Percentiles rank a stretch among this genome's conserved stretches.
Evolutionary conservation across 2,797 vertebrate species (phyloP).

Genomic region (Picus viridis): DNA sequence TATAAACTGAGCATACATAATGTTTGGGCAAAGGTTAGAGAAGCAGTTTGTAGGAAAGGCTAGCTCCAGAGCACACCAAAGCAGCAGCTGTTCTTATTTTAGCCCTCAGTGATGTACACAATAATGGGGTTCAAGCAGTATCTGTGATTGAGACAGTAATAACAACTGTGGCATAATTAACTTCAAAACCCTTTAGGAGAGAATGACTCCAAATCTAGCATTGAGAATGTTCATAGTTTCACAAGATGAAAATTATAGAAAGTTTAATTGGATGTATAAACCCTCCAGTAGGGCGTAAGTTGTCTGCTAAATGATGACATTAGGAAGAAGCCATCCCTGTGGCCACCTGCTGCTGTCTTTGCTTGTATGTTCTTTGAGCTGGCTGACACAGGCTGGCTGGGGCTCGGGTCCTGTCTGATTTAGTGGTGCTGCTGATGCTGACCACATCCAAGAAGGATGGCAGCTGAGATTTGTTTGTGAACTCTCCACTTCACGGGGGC

Average conservation of each 20-base stretch:
- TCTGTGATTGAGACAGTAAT: conserved; percentile 41
- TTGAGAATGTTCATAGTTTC: conserved; percentile 40
- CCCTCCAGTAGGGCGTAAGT: conserved; percentile 19
- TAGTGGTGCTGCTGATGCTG: background rate
- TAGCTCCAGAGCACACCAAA: conserved; percentile 4
- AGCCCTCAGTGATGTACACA: conserved; percentile 38
- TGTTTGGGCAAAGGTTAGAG: conserved; percentile 58
- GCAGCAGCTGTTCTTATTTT: conserved; percentile 42
- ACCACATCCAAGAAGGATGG: accelerated
- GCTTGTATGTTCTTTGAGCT: accelerated
- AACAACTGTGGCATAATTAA: conserved; percentile 59
- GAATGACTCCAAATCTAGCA: conserved; percentile 25
- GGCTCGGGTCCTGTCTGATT: accelerated
- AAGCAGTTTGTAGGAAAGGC: conserved; percentile 28
- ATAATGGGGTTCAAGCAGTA: conserved; percentile 59
- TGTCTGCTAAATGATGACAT: background rate
- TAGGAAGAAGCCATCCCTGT: background rate
- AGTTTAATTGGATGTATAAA: conserved; percentile 52
- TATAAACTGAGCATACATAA: conserved; percentile 32
- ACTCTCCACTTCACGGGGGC: accelerated
- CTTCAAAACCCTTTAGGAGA: conserved; percentile 60
- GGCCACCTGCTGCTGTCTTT: background rate
- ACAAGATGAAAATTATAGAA: conserved; percentile 40
- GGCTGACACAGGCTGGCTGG: background rate
- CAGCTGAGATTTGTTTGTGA: background rate